Evolutionary conservation across 2,888 invertebrate genomes (phyloP).

Genomic region (Ferdinandea cuprea): DNA sequence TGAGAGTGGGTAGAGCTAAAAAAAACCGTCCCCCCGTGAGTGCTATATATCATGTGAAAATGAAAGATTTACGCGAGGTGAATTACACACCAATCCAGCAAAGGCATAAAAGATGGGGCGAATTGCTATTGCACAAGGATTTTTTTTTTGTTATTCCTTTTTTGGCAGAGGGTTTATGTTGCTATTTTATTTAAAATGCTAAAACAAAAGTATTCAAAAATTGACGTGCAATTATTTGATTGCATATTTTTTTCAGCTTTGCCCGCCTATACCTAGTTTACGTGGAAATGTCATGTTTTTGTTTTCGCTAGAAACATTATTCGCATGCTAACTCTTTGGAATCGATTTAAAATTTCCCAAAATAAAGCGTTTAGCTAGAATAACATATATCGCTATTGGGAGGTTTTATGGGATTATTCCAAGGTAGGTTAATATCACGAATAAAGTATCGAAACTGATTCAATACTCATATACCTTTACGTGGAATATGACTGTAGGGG

Average conservation of each 20-base stretch:
- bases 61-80: constrained; percentile 51
- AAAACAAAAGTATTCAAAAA: constrained; percentile 40
- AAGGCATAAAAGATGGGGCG: not conserved
- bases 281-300: not conserved
- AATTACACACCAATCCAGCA: constrained; percentile 32
- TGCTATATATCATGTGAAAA: constrained; percentile 64
- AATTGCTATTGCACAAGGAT: constrained; percentile 10
- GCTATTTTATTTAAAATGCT: constrained; percentile 59
- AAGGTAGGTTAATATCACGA: too few species aligned
- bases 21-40: constrained; percentile 30
- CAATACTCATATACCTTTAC: too few species aligned
- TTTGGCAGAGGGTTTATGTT: constrained; percentile 18
- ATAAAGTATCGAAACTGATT: too few species aligned
- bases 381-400: too few species aligned
- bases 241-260: constrained; percentile 14
- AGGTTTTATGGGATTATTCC: too few species aligned
- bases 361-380: too few species aligned
- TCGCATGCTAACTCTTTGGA: too few species aligned
- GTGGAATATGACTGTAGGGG: too few species aligned
- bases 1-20: constrained; percentile 24
- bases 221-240: constrained; percentile 58
- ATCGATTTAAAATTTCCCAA: too few species aligned
- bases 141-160: constrained; percentile 8
- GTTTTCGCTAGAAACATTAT: too few species aligned
- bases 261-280: too few species aligned